Evolutionary conservation across 2,797 vertebrate species (phyloP).

Genomic region (Bovichtus diacanthus): DNA sequence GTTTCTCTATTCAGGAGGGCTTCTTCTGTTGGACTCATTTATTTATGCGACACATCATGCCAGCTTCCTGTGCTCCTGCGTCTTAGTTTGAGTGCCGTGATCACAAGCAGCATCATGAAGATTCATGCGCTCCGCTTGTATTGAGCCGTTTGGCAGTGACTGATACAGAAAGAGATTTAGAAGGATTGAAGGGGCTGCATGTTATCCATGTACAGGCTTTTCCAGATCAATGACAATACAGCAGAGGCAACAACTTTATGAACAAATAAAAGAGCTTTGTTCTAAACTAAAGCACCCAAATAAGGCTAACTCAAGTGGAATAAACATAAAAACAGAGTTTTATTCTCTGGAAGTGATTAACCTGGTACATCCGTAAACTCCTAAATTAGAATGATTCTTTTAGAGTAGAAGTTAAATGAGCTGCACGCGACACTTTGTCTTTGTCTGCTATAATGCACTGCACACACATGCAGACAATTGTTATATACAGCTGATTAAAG

Average conservation of each 20-base stretch:
- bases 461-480: slow-evolving; percentile 26
- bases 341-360: neutral
- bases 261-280: slow-evolving; percentile 32
- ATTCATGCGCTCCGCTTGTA: slow-evolving; percentile 35
- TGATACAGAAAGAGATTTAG: slow-evolving; percentile 57
- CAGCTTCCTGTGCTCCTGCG: slow-evolving; percentile 40
- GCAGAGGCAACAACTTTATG: neutral
- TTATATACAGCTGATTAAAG: slow-evolving; percentile 56
- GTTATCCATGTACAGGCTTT: slow-evolving; percentile 44
- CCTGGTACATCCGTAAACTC: neutral
- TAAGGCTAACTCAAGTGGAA: slow-evolving; percentile 1
- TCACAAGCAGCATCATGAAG: slow-evolving; percentile 42
- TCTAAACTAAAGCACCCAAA: slow-evolving; percentile 1
- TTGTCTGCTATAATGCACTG: slow-evolving; percentile 5
- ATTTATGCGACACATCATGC: slow-evolving; percentile 45
- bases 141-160: slow-evolving; percentile 52
- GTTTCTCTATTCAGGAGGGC: slow-evolving; percentile 2
- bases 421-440: neutral
- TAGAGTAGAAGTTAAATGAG: neutral
- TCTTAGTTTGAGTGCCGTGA: slow-evolving; percentile 34
- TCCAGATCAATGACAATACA: slow-evolving; percentile 44
- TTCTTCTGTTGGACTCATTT: slow-evolving; percentile 38
- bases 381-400: neutral
- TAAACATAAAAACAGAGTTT: neutral
- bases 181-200: slow-evolving; percentile 48